Percentiles rank a stretch among this genome's conserved stretches.
phyloP scores from a whole-genome alignment of 1,140 invertebrate species.

The Tetramorium parvispinum region DNA sequence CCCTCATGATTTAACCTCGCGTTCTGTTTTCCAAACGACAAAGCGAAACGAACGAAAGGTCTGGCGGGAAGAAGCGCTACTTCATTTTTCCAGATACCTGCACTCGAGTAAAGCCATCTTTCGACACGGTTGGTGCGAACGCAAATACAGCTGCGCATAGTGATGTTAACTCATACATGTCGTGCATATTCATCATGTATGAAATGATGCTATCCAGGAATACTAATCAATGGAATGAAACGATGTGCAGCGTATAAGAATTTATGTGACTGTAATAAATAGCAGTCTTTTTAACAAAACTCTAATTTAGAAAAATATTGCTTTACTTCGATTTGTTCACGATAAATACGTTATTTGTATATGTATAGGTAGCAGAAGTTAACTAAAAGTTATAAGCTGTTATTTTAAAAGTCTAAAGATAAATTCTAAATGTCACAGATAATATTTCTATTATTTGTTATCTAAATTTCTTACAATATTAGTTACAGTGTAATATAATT shows the following conservation, averaged over 20 bases:
- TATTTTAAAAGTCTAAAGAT: neutral
- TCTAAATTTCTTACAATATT: neutral
- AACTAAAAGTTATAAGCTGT: neutral
- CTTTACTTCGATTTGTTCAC: neutral
- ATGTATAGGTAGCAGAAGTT: neutral
- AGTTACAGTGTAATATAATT: neutral
- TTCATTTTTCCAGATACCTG: constrained; percentile 76
- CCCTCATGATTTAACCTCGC: constrained; percentile 82
- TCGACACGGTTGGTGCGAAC: constrained; percentile 31
- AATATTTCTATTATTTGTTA: neutral
- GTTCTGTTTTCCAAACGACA: constrained; percentile 78
- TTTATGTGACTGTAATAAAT: neutral
- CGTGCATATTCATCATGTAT: constrained; percentile 24
- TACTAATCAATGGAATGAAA: constrained; percentile 3
- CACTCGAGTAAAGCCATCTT: constrained; percentile 61
- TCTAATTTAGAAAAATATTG: neutral
- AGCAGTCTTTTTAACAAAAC: neutral
- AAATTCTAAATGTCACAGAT: neutral
- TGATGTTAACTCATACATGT: constrained; percentile 28
- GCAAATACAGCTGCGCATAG: neutral
- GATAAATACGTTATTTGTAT: neutral
- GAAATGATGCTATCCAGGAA: neutral
- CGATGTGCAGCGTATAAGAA: neutral
- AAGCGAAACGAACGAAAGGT: constrained; percentile 60
- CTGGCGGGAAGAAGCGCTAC: constrained; percentile 68